Base-by-base conservation (phyloP, 1,140 invertebrate species). In the Solenopsis invicta region DNA sequence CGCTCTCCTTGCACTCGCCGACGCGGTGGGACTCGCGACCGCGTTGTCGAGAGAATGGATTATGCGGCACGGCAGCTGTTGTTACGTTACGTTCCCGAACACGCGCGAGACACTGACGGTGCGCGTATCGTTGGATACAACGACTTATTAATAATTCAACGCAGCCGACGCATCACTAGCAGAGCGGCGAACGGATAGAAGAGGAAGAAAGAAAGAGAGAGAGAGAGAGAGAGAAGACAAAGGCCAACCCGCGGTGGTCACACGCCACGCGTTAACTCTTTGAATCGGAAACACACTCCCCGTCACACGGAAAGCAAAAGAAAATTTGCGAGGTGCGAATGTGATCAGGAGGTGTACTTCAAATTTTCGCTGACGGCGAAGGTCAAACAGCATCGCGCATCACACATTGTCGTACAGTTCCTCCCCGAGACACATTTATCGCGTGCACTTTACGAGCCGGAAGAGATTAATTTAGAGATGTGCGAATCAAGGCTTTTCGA, bases 101-200 rank as follows among this genome's bases (percentile, higher is more conserved):
- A 72, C 76, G 29, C 85, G 77, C 41, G 41, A 50, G 41, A 69
- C 45, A 48, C 66, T 37, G 64, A 50, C 67, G 56, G 48, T 66
- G 66, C 56, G 54, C 71, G 50, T 81, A 41, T 69, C 66, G 48
- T 80, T 41, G 75, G 34, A 84, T 75, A 50, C 50, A 29, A 81
- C 69, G 52, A 12, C 66, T 86, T 82, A 86, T 86, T 86, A 86
- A 82, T 86, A 82, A 86, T 86, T 86, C 85, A 86, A 82, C 78
- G 66, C 29, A 71, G n/a, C n/a, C 48, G n/a, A 67, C 52, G 62
- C 29, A 54, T 76, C 67, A 56, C 54, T 61, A n/a, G 54, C 4
- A 69, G 66, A 69, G 66, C 24, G 2, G 2, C 34, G 34, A 13
- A 18, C 45, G 48, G 24, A 34, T 64, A 52, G 50, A 18, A 24